A percentile compares a stretch with the other conserved stretches of the same genome.
These are phyloP conservation scores for Vanacampus margaritifer DNA, from an alignment of 2,113 vertebrate species.

Conservation along the genomic window DNA sequence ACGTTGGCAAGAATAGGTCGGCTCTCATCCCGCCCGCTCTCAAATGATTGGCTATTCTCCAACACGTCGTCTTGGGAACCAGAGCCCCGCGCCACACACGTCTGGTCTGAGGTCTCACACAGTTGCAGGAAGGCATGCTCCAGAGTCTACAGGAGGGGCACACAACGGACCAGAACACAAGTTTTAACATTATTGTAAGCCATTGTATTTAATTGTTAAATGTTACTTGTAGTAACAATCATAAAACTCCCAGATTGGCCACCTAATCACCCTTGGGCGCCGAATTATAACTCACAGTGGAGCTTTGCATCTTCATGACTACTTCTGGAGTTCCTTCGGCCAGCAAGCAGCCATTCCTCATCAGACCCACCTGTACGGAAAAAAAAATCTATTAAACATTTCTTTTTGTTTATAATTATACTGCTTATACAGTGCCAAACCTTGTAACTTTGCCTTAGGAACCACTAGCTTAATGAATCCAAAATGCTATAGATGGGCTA, in stretches of 20 bases:
- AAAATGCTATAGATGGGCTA: too few relatives aligned
- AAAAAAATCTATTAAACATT: neutral
- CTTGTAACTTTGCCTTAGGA: too few relatives aligned
- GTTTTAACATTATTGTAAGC: too few relatives aligned
- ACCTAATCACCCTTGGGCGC: neutral
- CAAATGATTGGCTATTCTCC: slow-evolving; percentile 59
- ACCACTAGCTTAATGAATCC: too few relatives aligned
- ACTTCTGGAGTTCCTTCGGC: slow-evolving; percentile 71
- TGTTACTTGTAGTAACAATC: too few relatives aligned
- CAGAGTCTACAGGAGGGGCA: slow-evolving; percentile 59
- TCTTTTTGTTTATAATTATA: too few relatives aligned
- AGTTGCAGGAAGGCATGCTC: slow-evolving; percentile 77
- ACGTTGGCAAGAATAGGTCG: slow-evolving; percentile 55
- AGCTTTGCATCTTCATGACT: slow-evolving; percentile 71
- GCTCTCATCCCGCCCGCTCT: slow-evolving; percentile 65
- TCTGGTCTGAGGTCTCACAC: slow-evolving; percentile 70
- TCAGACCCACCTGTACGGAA: slow-evolving; percentile 70
- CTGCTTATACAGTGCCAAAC: too few relatives aligned
- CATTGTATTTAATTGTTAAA: too few relatives aligned
- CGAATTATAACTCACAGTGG: slow-evolving; percentile 53
- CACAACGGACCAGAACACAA: neutral
- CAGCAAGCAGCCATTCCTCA: slow-evolving; percentile 71
- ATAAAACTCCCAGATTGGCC: neutral
- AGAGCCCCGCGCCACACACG: slow-evolving; percentile 15
- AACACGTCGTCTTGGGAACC: slow-evolving; percentile 27